Evolutionary conservation across 2,113 vertebrate genomes (phyloP), one percentile per base, ranked within the genome.

Genomic region (Lophius piscatorius): DNA sequence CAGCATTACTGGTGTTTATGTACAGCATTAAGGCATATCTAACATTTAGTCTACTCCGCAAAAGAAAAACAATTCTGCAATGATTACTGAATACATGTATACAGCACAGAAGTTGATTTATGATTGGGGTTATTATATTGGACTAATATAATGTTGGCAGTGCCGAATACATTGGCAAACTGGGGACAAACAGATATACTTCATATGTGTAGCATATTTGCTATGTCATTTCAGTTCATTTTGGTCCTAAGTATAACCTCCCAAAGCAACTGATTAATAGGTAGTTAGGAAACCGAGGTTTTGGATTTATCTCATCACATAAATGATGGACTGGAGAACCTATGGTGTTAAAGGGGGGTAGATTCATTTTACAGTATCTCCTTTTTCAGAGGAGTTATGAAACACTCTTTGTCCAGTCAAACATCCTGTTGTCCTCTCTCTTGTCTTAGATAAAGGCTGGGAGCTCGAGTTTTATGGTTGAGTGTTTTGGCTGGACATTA

Each of bases 361-460:
- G 39, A 71, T 68, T 73, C 41, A 44, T 60, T 23, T 70, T 45
- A 36, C 49, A 18, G 34, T 45, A 48, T 77, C 51, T 39, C 36
- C 42, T 63, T 35, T 74, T 81, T 72, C 62, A 61, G 36, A 70
- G 35, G 26, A 38, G 64, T 66, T 70, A 63, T 78, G 80, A 83
- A 88, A 76, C 64, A 17, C 36, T 70, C 80, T 80, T 82, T 86
- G 82, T 87, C 36, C 69, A 45, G 67, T 84, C 74, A 75, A 60
- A 60, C 76, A 82, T 83, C 79, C 74, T 66, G 78, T 70, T 59
- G 59, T 59, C 66, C 44, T 52, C 54, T 54, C 16, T 24, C 69
- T 78, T 74, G 52, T 67, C 56, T 74, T 76, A 69, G 87, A 82
- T 81, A 62, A 64, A 58, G 78, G 78, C 56, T 57, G 28, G 24